Evolutionary conservation across 2,113 vertebrate species (phyloP), one percentile per base, ranked within the genome.

Genomic region (Chinchilla lanigera): DNA sequence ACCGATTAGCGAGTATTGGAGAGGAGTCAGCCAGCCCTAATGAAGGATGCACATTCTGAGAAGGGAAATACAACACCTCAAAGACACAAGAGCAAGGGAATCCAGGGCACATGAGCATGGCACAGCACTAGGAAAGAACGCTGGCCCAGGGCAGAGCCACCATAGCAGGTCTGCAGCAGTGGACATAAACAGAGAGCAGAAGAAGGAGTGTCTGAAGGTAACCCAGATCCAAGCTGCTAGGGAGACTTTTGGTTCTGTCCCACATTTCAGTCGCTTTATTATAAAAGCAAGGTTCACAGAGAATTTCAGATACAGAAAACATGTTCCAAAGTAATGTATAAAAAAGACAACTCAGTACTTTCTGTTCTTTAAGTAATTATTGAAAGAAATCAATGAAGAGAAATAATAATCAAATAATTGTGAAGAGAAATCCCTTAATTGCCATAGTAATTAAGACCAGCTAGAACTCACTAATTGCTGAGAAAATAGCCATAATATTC

Each of bases 401-500:
- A 47, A 77, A 47, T 77, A 77, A 77, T 77, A 28, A 75, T 75
- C 35, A 44, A 75, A 24, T 80, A 44, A 87, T 69, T 95, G 82
- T 92, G 35, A 95, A 95, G 84, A 91, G n/a, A 91, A 85, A 90
- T 93, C 17, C 14, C 44, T 86, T 90, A 81, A 78, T 94, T 41
- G 35, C 41, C 71, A 90, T 82, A 93, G 89, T 61, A 89, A 96
- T 91, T 89, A 84, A 91, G 38, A 96, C 85, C 54, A 95, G 58
- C 54, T 44, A 93, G 33, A 92, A 95, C 35, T 87, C 77, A 88
- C 75, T 93, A 83, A 86, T 44, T 97, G 44, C 77, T 71, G n/a
- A 80, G 92, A 97, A 97, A 65, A 92, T 13, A 92, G 38, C 54
- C 44, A 58, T 58, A 90, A 80, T 89, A 93, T 73, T 90, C 91